phyloP scores from a whole-genome alignment of 2,888 invertebrate genomes.

The Nipponacmea schrenckii region DNA sequence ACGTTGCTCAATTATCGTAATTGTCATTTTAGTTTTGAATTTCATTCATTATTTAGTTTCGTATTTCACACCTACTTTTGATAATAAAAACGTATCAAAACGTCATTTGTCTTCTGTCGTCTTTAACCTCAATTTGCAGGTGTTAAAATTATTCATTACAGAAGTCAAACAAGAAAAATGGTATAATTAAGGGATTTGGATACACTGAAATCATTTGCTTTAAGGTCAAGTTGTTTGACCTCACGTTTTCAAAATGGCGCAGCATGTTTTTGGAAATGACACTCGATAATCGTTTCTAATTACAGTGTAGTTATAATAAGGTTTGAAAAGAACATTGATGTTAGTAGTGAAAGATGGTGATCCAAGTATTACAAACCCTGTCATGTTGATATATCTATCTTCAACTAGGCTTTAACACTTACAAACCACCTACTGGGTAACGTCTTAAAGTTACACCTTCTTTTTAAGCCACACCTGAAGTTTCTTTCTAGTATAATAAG shows the following conservation, averaged over 20 bases:
- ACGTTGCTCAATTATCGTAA: no score
- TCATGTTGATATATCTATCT: neutral
- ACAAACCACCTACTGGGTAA: no score
- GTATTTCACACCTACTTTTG: no score
- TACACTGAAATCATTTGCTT: neutral
- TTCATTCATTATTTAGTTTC: no score
- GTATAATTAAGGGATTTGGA: neutral
- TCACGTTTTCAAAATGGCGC: neutral
- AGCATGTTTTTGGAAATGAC: neutral
- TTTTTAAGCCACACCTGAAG: no score
- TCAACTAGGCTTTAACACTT: no score
- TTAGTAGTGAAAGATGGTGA: neutral
- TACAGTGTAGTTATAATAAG: constrained; percentile 2
- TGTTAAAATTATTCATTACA: constrained; percentile 7
- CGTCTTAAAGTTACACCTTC: no score
- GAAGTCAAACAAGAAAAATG: constrained; percentile 3
- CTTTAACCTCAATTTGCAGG: neutral
- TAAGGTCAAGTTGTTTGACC: neutral
- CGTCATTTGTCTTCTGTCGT: neutral
- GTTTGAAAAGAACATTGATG: neutral
- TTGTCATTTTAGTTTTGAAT: no score
- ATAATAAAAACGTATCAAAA: neutral
- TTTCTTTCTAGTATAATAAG: no score
- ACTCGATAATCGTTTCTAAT: constrained; percentile 3
- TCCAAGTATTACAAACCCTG: neutral